Evolutionary conservation across 2,888 invertebrate genomes (phyloP), one percentile per base, ranked within the genome.

Genomic region (Stenurella melanura): DNA sequence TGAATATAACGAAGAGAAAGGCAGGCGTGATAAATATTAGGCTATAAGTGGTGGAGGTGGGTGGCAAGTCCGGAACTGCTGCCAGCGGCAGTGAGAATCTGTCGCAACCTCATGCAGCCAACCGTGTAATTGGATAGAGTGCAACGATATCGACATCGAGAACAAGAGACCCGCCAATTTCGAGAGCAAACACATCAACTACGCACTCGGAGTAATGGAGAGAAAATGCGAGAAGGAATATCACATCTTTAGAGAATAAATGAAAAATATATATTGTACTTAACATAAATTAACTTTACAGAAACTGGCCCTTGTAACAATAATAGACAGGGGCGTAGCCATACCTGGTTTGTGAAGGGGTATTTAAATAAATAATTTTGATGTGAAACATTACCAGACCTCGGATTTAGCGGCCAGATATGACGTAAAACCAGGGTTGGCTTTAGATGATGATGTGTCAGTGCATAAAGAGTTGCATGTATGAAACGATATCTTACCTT

Each of bases 121-220:
- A 88, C 86, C 89, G 87, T 89, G 88, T 89, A 89, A 89, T 89
- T 89, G 89, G 88, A 89, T 88, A 83, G 88, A 87, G 87, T 86
- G 87, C 85, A 84, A 84, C 84, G 83, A 84, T 86, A 87, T 87
- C 86, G 87, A 86, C 86, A 80, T 81, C 76, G 72, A 68, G 70
- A 63, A 71, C 67, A 71, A 54, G 71, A 73, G 61, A 56, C 71
- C 60, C 70, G 75, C 66, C 73, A 57, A 72, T 54, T 57, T 57
- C 63, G 68, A 68, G 67, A 68, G 42, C 77, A 61, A 74, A 63
- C 74, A 77, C 72, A 60, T 67, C 61, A 71, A 70, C 72, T 67
- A 73, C 69, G 73, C 72, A 70, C 68, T 73, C 68, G 30, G 18
- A 38, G 58, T 70, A 54, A 60, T 61, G 38, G 71, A 63, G 63